These are phyloP conservation scores for Drosophila subpulchrella DNA, from an alignment of 1,140 invertebrate species.

Conservation along the genomic window DNA sequence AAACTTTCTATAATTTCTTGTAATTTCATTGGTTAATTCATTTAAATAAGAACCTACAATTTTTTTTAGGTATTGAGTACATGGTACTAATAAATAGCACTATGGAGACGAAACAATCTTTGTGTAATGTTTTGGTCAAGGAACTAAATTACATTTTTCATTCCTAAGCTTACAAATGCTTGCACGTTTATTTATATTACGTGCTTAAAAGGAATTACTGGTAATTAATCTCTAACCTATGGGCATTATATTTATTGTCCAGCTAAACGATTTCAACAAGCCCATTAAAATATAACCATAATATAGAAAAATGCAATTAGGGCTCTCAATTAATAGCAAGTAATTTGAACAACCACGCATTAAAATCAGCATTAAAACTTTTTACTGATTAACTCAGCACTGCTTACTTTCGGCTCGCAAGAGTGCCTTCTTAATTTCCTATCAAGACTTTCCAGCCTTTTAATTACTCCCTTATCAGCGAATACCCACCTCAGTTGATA, in stretches of 20 bases:
- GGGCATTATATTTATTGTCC: no score
- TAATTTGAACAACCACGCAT: background rate
- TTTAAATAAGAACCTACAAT: no score
- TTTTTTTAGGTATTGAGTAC: background rate
- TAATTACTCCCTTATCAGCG: background rate
- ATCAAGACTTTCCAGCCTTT: background rate
- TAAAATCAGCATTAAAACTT: background rate
- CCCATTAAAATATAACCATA: background rate
- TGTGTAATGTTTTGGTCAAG: background rate
- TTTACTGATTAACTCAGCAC: background rate
- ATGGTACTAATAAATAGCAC: background rate
- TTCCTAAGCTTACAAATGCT: background rate
- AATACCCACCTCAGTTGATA: conserved; percentile 70
- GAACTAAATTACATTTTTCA: background rate
- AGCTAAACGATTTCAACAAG: no score
- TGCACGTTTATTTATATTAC: background rate
- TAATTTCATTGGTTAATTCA: background rate
- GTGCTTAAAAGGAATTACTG: background rate
- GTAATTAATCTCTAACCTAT: no score
- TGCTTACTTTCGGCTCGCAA: background rate
- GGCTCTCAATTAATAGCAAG: background rate
- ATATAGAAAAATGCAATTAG: background rate
- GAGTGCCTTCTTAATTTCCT: background rate
- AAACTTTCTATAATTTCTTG: background rate
- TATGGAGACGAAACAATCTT: background rate